Evolutionary conservation across 2,113 vertebrate genomes (phyloP).

Genomic region (Hylia prasina): DNA sequence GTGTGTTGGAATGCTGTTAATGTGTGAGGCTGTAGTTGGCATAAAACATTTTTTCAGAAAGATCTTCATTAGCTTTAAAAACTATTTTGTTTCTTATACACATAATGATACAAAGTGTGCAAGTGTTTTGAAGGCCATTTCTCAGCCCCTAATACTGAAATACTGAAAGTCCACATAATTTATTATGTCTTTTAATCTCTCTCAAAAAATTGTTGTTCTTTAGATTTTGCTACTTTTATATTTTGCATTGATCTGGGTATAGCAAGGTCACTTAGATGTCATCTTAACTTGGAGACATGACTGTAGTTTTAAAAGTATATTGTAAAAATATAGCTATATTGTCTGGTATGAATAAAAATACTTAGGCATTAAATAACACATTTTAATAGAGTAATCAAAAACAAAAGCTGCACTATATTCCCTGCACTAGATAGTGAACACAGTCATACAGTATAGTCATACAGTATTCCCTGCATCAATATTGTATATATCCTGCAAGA

Average conservation of each 20-base stretch:
- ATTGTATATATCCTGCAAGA: background rate
- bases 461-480: background rate
- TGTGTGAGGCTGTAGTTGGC: background rate
- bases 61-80: background rate
- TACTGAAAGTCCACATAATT: background rate
- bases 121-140: background rate
- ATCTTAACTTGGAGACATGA: background rate
- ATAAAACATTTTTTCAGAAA: background rate
- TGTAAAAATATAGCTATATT: background rate
- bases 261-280: background rate
- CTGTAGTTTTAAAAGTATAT: background rate
- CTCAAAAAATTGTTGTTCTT: background rate
- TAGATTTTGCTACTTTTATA: background rate
- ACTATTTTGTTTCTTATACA: background rate
- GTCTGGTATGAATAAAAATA: background rate
- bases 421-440: background rate
- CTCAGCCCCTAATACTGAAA: background rate
- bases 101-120: fast-evolving
- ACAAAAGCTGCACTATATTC: background rate
- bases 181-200: background rate
- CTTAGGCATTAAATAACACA: background rate
- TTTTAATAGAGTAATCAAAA: background rate
- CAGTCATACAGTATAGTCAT: background rate
- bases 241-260: background rate
- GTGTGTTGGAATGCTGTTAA: background rate